phyloP scores from a whole-genome alignment of 2,888 invertebrate species.

The Neoascia interrupta region DNA sequence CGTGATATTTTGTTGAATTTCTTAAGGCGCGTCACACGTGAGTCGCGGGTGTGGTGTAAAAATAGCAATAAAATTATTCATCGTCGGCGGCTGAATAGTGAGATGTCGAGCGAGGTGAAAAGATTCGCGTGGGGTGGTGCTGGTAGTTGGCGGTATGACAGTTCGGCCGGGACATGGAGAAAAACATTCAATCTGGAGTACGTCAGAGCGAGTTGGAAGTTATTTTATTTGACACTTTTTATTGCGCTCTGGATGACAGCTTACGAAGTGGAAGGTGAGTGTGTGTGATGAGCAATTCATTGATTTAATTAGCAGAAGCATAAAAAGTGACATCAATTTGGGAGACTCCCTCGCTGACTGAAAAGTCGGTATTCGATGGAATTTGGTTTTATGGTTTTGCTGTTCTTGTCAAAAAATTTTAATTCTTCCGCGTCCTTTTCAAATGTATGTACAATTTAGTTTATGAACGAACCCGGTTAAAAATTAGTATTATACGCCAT shows the following conservation, averaged over 20 bases:
- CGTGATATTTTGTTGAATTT: constrained; percentile 65
- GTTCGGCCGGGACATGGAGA: constrained; percentile 26
- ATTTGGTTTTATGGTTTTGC: too few species aligned
- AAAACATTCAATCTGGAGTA: constrained; percentile 41
- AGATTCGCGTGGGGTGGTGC: constrained; percentile 12
- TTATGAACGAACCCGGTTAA: too few species aligned
- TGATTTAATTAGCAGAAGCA: constrained; percentile 42
- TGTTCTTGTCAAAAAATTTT: too few species aligned
- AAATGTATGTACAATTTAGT: too few species aligned
- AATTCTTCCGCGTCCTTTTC: too few species aligned
- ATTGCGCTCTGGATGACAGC: constrained; percentile 76
- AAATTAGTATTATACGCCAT: too few species aligned
- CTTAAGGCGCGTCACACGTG: constrained; percentile 46
- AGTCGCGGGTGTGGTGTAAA: constrained; percentile 61
- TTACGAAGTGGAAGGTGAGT: constrained; percentile 76
- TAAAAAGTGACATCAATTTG: background rate
- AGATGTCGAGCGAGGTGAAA: constrained; percentile 54
- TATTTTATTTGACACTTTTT: constrained; percentile 76
- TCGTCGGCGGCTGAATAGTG: constrained; percentile 29
- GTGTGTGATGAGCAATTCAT: constrained; percentile 53
- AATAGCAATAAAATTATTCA: constrained; percentile 61
- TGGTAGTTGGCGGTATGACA: constrained; percentile 21
- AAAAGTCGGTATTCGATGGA: too few species aligned
- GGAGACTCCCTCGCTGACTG: too few species aligned
- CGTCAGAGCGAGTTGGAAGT: constrained; percentile 70